phyloP scores from a whole-genome alignment of 2,113 vertebrate genomes.

The Glareola pratincola region DNA sequence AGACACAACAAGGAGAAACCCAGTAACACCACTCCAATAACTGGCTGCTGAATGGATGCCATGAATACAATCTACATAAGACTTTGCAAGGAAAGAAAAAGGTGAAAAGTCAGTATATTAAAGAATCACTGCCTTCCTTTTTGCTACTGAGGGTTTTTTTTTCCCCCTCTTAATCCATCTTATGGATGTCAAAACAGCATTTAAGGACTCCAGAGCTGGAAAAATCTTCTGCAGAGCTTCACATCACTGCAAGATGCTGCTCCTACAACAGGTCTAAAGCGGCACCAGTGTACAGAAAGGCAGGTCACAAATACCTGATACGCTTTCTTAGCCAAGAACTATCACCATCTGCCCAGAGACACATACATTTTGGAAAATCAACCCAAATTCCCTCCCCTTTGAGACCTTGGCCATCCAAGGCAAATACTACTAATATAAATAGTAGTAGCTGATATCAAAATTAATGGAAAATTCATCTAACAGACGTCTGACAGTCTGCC shows the following conservation, averaged over 20 bases:
- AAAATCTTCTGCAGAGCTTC: background rate
- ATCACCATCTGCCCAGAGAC: background rate
- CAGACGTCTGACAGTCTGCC: background rate
- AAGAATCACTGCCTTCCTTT: background rate
- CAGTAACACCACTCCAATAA: background rate
- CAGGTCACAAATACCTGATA: background rate
- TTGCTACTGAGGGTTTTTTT: background rate
- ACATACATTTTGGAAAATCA: background rate
- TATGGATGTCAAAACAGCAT: background rate
- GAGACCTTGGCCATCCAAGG: background rate
- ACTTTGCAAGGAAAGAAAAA: background rate
- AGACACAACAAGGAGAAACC: background rate
- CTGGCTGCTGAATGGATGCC: background rate
- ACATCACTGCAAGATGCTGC: background rate
- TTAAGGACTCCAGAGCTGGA: background rate
- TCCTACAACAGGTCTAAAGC: background rate
- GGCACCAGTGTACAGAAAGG: background rate
- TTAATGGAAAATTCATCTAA: background rate
- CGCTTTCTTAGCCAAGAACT: background rate
- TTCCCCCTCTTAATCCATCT: background rate
- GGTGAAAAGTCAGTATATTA: background rate
- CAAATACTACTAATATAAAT: background rate
- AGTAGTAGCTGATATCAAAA: background rate
- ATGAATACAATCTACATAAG: accelerated
- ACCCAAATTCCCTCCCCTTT: background rate